A percentile compares a stretch with the other conserved stretches of the same genome.
Conservation (phyloP, 2,797 vertebrate genomes). For the Paratrypauchen microcephalus region DNA sequence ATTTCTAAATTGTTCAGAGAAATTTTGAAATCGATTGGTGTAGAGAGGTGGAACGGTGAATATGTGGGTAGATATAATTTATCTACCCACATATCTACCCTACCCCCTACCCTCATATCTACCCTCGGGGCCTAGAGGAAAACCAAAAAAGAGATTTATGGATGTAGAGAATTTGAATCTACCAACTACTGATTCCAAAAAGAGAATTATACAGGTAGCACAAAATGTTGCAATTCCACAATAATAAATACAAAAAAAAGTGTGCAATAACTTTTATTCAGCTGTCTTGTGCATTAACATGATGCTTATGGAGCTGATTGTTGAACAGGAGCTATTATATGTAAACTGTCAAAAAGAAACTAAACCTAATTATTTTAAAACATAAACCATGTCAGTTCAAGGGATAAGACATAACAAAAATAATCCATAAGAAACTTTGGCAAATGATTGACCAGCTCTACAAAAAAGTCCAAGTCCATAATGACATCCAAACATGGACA, state of each 20-base stretch:
- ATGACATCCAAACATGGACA: not conserved
- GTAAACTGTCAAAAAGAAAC: not conserved
- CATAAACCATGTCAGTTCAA: not conserved
- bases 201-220: not conserved
- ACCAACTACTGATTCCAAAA: not conserved
- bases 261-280: constrained; percentile 39
- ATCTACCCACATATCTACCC: too few species aligned
- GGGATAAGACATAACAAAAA: not conserved
- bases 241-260: constrained; percentile 7
- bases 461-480: not conserved
- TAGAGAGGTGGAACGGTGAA: too few species aligned
- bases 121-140: too few species aligned
- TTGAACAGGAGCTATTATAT: constrained; percentile 6
- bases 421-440: constrained; percentile 38
- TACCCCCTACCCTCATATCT: too few species aligned
- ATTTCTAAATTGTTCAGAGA: too few species aligned
- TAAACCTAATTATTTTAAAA: not conserved
- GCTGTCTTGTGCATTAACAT: not conserved
- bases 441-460: constrained; percentile 17
- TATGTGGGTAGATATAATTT: too few species aligned
- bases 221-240: not conserved
- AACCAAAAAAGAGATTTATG: not conserved
- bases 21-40: too few species aligned
- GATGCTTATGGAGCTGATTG: not conserved
- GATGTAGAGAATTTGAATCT: too few species aligned